Conservation (phyloP, 1,140 invertebrate genomes). For the Bombus fervidus region DNA sequence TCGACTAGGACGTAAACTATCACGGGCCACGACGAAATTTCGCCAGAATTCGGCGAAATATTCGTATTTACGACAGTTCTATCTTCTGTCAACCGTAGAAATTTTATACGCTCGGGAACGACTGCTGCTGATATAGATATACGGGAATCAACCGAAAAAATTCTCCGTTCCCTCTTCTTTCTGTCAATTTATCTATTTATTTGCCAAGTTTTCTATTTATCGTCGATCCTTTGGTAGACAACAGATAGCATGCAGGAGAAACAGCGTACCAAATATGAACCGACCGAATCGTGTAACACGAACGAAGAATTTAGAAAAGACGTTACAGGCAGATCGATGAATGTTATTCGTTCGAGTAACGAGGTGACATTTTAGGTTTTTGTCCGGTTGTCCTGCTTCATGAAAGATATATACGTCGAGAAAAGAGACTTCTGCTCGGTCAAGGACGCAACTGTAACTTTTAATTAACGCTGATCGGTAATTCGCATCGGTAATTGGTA, state of each 20-base stretch:
- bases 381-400: not conserved
- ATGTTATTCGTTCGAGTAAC: no score
- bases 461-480: slow-evolving; percentile 66
- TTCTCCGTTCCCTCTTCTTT: no score
- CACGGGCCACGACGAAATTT: slow-evolving; percentile 17
- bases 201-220: no score
- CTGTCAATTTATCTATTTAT: no score
- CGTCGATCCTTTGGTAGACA: no score
- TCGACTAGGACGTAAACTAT: slow-evolving; percentile 25
- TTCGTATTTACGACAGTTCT: slow-evolving; percentile 27
- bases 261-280: no score
- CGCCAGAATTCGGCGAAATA: slow-evolving; percentile 38
- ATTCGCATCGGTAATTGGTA: slow-evolving; percentile 65
- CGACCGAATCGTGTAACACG: not conserved
- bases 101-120: slow-evolving; percentile 2
- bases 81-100: not conserved
- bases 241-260: rapidly evolving
- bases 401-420: not conserved
- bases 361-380: not conserved
- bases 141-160: no score
- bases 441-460: slow-evolving; percentile 43
- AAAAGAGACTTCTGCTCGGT: not conserved
- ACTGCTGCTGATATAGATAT: not conserved
- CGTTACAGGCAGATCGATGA: no score
- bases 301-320: not conserved